These are phyloP conservation scores for Merodon equestris DNA, from an alignment of 2,888 invertebrate genomes.

Conservation along the genomic window DNA sequence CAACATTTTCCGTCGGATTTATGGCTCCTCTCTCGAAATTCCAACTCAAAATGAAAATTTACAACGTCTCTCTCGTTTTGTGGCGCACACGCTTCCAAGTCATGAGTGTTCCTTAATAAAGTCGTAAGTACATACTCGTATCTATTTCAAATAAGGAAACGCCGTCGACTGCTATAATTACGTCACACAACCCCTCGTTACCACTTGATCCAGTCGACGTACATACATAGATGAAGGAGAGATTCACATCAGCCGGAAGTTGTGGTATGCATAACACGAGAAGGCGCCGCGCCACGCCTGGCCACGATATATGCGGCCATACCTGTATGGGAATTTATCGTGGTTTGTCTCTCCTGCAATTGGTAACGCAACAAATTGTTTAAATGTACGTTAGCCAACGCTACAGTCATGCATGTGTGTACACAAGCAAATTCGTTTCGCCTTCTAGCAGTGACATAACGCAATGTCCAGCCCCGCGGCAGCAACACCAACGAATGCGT, in stretches of 20 bases:
- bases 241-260: conserved; percentile 56
- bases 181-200: conserved; percentile 56
- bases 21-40: too few species aligned
- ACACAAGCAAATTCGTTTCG: conserved; percentile 50
- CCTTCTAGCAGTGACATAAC: conserved; percentile 64
- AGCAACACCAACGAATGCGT: conserved; percentile 52
- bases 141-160: conserved; percentile 32
- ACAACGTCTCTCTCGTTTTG: too few species aligned
- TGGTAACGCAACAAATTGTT: conserved; percentile 59
- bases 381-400: conserved; percentile 42
- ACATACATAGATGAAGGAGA: conserved; percentile 17
- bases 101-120: conserved; percentile 4
- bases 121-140: conserved; percentile 7
- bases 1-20: too few species aligned
- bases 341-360: conserved; percentile 36
- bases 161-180: conserved; percentile 40
- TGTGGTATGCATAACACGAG: conserved; percentile 41
- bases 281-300: conserved; percentile 51
- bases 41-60: too few species aligned
- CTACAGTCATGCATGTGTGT: neutral
- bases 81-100: too few species aligned
- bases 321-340: conserved; percentile 41
- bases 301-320: neutral
- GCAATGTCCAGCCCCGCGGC: conserved; percentile 58
- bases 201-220: conserved; percentile 41